phyloP scores from a whole-genome alignment of 2,797 vertebrate species.

The Scarus forsteni region DNA sequence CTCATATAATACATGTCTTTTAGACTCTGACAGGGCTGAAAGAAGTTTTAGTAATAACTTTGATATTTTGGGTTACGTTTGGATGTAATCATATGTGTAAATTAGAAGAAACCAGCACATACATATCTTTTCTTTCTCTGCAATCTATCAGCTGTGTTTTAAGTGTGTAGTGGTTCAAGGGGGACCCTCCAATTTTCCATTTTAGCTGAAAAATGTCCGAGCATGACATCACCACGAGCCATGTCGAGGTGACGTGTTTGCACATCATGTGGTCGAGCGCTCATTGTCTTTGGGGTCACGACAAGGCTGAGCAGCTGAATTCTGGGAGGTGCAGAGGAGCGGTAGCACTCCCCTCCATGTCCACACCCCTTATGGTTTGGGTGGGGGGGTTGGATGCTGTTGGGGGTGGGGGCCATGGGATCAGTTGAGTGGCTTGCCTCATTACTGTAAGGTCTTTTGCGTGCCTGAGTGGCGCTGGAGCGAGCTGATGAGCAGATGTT shows the following conservation, averaged over 20 bases:
- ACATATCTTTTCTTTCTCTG: not conserved
- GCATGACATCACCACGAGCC: constrained; percentile 43
- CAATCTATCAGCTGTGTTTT: not conserved
- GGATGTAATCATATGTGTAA: too few relatives aligned
- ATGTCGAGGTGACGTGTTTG: constrained; percentile 50
- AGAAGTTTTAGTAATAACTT: too few relatives aligned
- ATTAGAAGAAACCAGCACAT: too few relatives aligned
- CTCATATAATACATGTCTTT: too few relatives aligned
- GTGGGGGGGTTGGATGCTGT: constrained; percentile 33
- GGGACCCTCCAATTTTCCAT: not conserved
- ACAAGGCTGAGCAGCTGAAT: constrained; percentile 53
- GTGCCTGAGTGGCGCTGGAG: constrained; percentile 79
- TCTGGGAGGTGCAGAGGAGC: constrained; percentile 42
- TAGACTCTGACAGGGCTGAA: too few relatives aligned
- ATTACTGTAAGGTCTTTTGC: constrained; percentile 77
- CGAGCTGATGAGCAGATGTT: constrained; percentile 85
- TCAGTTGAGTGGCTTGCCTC: constrained; percentile 75
- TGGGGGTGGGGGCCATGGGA: constrained; percentile 46
- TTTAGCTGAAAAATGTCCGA: constrained; percentile 2
- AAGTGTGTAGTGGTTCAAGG: constrained; percentile 1
- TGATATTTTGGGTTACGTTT: too few relatives aligned
- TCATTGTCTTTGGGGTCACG: constrained; percentile 65
- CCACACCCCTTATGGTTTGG: constrained; percentile 2
- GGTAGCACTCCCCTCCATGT: constrained; percentile 10
- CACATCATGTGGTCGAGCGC: constrained; percentile 50